Conservation (phyloP, 1,140 invertebrate species). For the Drosophila suzukii region DNA sequence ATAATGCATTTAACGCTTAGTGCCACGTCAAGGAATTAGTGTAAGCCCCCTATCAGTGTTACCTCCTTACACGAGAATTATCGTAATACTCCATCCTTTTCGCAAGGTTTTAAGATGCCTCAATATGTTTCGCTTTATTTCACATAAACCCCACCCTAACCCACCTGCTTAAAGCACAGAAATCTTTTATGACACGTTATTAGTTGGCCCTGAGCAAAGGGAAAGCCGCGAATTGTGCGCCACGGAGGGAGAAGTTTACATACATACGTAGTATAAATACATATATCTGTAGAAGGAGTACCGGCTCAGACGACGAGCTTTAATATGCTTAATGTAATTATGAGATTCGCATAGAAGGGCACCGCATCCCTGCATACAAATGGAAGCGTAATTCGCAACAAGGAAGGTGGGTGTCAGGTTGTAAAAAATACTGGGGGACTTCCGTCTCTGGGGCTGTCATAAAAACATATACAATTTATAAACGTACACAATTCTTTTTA, state of each 20-base stretch:
- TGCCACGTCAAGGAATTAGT: slow-evolving; percentile 31
- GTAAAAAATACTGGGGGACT: slow-evolving; percentile 11
- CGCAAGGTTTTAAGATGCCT: slow-evolving; percentile 10
- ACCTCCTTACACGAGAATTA: background rate
- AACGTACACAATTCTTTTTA: slow-evolving; percentile 49
- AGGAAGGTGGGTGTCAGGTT: slow-evolving; percentile 15
- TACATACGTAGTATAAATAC: background rate
- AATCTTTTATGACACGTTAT: slow-evolving; percentile 57
- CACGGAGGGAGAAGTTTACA: background rate
- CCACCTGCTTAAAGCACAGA: slow-evolving; percentile 32
- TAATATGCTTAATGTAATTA: slow-evolving; percentile 75
- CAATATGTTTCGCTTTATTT: slow-evolving; percentile 6
- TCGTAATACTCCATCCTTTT: background rate
- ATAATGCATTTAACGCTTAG: slow-evolving; percentile 45
- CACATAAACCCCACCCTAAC: background rate
- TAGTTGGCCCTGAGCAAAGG: slow-evolving; percentile 29
- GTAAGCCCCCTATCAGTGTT: slow-evolving; percentile 20
- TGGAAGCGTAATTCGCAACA: slow-evolving; percentile 67
- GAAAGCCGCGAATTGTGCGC: slow-evolving; percentile 8
- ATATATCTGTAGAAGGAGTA: background rate
- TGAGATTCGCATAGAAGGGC: slow-evolving; percentile 28
- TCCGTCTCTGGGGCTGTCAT: slow-evolving; percentile 50
- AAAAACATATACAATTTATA: slow-evolving; percentile 30
- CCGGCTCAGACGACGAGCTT: slow-evolving; percentile 31
- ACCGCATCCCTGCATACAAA: slow-evolving; percentile 64